Base-by-base conservation (phyloP, 2,797 vertebrate species). In the Hemibagrus guttatus region DNA sequence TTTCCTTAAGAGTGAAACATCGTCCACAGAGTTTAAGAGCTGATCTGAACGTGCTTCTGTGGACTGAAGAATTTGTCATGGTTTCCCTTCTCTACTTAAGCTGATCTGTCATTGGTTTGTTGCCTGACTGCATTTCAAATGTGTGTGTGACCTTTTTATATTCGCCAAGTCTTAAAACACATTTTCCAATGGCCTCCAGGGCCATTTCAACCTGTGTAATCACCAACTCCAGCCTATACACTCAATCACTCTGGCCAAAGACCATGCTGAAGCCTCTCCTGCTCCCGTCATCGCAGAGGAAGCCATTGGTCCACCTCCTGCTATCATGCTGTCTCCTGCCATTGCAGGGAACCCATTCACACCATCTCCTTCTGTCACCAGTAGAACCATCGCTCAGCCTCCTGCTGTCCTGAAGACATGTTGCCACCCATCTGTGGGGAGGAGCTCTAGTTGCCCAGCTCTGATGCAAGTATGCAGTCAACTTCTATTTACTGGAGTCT, bases 291-390 rank as follows among this genome's bases (percentile, higher is more conserved):
- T 6, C 7, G 7, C 31, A 39, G 78, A 61, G 6, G 31, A 80
- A 80, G 78, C 17, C 79, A 81, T 19, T 81, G 79, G 64, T 81
- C 42, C n/a, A 66, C 16, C 61, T 28, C n/a, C 61, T 66, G 61
- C n/a, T 8, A 49, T 52, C n/a, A 28, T 31, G 42, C 42, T 66
- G 35, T 58, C 78, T 81, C 21, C 58, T 61, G 61, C n/a, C 63
- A 66, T 31, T 31, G 61, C 61, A 31, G n/a, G 49, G 26, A 66
- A 21, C 42, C 80, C 42, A 19, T 17, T 81, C 46, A 66, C 61
- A 66, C 61, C 42, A 66, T 19, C 17, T 66, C 80, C 59, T 82
- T 61, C 80, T 49, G 58, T 81, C 79, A 63, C 35, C 39, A 64
- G 28, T 28, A 39, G 39, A 49, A 26, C 39, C 14, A 31, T 52